Evolutionary conservation across 2,888 invertebrate genomes (phyloP).

Genomic region (Proisotoma minuta): DNA sequence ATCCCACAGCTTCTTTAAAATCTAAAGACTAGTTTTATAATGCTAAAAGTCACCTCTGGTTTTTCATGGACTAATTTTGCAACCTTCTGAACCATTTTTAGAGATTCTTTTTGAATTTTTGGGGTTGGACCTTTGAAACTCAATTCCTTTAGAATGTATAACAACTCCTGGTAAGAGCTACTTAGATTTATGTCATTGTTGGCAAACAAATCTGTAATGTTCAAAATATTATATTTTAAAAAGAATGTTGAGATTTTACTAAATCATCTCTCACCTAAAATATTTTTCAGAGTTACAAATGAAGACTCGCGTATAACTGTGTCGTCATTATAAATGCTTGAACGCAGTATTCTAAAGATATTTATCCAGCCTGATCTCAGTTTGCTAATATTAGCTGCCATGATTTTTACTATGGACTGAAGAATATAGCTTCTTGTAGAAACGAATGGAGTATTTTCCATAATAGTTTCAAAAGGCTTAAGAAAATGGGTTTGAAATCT

Average conservation of each 20-base stretch:
- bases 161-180: conserved; percentile 24
- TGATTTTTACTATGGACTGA: conserved; percentile 31
- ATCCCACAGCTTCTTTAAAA: not conserved
- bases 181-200: conserved; percentile 24
- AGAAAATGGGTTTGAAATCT: conserved; percentile 37
- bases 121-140: conserved; percentile 30
- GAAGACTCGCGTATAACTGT: not conserved
- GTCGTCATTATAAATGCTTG: not conserved
- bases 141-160: conserved; percentile 31
- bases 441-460: conserved; percentile 28
- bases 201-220: conserved; percentile 28
- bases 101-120: conserved; percentile 31
- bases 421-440: conserved; percentile 24
- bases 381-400: conserved; percentile 29
- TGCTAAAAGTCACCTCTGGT: conserved; percentile 15
- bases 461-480: conserved; percentile 33
- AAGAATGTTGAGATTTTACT: not conserved
- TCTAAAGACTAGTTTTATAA: not conserved
- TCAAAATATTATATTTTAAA: not conserved
- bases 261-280: conserved; percentile 9
- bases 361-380: conserved; percentile 36
- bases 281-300: conserved; percentile 13
- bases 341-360: conserved; percentile 17
- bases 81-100: conserved; percentile 19
- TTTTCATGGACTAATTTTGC: conserved; percentile 11